Evolutionary conservation across 2,797 vertebrate genomes (phyloP).

Genomic region (Sebastes kiyomatsui): DNA sequence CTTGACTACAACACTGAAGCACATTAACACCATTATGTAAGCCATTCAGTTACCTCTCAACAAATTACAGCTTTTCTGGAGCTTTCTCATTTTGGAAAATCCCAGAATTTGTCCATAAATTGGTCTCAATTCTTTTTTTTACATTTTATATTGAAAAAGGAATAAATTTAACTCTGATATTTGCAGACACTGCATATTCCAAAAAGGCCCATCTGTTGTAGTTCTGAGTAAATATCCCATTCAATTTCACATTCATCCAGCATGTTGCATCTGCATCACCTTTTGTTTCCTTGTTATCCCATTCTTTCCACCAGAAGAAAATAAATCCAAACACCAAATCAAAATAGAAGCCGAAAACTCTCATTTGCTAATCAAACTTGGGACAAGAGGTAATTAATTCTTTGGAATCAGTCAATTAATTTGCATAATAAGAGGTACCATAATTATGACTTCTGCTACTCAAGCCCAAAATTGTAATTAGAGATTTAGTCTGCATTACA

Average conservation of each 20-base stretch:
- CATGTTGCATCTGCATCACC: slow-evolving; percentile 51
- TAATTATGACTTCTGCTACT: slow-evolving; percentile 86
- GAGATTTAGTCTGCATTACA: slow-evolving; percentile 83
- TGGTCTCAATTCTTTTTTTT: neutral
- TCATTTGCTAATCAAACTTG: slow-evolving; percentile 86
- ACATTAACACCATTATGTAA: neutral
- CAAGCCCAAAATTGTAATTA: slow-evolving; percentile 85
- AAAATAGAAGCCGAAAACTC: slow-evolving; percentile 77
- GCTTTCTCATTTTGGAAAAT: neutral
- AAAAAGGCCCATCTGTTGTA: slow-evolving; percentile 30
- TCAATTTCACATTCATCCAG: slow-evolving; percentile 28
- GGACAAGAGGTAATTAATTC: slow-evolving; percentile 85
- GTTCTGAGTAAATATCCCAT: slow-evolving; percentile 39
- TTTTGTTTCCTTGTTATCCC: slow-evolving; percentile 66
- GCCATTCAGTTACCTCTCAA: neutral
- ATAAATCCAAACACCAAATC: slow-evolving; percentile 70
- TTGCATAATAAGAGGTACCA: slow-evolving; percentile 85
- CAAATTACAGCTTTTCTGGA: neutral
- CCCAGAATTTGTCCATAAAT: neutral
- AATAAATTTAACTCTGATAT: neutral
- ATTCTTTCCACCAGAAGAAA: slow-evolving; percentile 31
- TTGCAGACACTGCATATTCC: neutral
- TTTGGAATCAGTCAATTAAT: slow-evolving; percentile 84
- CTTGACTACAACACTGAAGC: neutral
- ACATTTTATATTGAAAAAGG: neutral